Percentiles rank a stretch among this genome's conserved stretches.
Conservation (phyloP, 2,113 vertebrate genomes). For the Turdus rufiventris region DNA sequence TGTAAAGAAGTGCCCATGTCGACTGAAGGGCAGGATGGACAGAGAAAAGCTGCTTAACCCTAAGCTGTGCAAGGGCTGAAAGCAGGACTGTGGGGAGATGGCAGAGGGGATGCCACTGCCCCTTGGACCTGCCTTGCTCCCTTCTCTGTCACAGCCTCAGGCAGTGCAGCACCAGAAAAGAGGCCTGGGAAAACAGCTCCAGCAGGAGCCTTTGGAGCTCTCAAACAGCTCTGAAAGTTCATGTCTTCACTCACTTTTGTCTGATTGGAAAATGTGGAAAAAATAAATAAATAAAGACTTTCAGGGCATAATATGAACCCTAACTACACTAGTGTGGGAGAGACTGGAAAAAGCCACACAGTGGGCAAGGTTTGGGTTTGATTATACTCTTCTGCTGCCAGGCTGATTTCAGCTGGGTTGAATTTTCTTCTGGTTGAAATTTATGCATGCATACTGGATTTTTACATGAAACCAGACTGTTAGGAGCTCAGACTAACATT, state of each 20-base stretch:
- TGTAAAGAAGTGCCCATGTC: background rate
- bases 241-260: background rate
- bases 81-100: background rate
- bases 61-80: background rate
- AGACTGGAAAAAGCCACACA: background rate
- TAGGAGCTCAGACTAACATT: background rate
- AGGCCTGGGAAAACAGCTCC: background rate
- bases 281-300: background rate
- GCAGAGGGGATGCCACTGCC: background rate
- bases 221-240: background rate
- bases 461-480: background rate
- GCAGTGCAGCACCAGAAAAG: accelerated
- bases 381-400: background rate
- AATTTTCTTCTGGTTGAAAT: background rate
- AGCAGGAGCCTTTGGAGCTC: background rate
- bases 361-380: background rate
- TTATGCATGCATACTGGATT: background rate
- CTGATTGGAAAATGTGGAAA: background rate
- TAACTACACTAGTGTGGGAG: background rate
- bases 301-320: background rate
- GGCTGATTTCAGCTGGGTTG: background rate
- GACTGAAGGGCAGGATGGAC: background rate
- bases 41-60: background rate
- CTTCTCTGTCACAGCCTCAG: background rate
- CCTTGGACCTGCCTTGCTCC: accelerated